A percentile compares a stretch with the other conserved stretches of the same genome.
Evolutionary conservation across 1,140 invertebrate species (phyloP).

Genomic region (Pogonomyrmex californicus): DNA sequence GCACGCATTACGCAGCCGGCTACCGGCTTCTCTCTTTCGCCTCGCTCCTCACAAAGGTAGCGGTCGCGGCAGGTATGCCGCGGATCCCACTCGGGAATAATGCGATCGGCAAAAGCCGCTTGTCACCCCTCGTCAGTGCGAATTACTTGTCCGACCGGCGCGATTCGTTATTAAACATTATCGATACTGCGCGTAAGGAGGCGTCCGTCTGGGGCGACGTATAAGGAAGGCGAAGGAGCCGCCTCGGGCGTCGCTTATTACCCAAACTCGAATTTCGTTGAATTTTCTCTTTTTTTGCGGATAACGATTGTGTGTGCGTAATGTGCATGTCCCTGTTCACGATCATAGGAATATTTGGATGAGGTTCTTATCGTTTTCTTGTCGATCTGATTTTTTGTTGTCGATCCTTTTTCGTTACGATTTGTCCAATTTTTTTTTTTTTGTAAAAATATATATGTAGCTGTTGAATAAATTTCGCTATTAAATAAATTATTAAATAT

Average conservation of each 20-base stretch:
- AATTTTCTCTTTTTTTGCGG: background rate
- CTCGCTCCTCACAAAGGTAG: conserved; percentile 75
- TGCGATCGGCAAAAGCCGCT: conserved; percentile 61
- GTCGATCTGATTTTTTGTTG: background rate
- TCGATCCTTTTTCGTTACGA: background rate
- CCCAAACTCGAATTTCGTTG: conserved; percentile 9
- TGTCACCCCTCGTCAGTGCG: conserved; percentile 63
- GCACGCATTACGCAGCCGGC: conserved; percentile 77
- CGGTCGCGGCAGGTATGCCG: conserved; percentile 44
- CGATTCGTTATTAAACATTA: conserved; percentile 69
- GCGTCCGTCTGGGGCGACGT: conserved; percentile 1
- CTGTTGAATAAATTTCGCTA: background rate
- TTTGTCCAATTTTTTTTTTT: background rate
- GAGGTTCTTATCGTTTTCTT: background rate
- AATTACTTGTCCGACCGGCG: conserved; percentile 50
- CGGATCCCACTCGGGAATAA: conserved; percentile 48
- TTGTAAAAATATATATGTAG: background rate
- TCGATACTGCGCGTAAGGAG: conserved; percentile 25
- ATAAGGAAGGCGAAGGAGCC: conserved; percentile 7
- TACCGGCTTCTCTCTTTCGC: conserved; percentile 73
- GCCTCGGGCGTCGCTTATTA: conserved; percentile 45
- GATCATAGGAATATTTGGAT: conserved; percentile 21
- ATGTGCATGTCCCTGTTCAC: background rate
- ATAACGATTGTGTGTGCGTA: conserved; percentile 14
- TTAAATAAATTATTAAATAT: too few species aligned